Evolutionary conservation across 2,888 invertebrate genomes (phyloP).

Genomic region (Chrysolina americana): DNA sequence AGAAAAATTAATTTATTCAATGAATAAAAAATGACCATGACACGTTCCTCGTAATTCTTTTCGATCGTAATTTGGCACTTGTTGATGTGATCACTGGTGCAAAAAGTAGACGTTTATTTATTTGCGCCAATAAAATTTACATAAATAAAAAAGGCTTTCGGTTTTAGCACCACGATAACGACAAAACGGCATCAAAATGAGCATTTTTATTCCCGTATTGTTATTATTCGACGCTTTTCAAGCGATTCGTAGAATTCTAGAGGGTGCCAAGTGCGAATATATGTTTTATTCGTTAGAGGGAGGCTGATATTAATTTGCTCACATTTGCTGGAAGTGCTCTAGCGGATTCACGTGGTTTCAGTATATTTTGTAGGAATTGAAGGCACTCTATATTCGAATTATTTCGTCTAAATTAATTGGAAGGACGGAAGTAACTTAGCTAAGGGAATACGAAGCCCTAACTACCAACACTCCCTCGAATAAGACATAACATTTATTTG

Average conservation of each 20-base stretch:
- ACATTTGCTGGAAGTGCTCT: neutral
- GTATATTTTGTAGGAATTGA: neutral
- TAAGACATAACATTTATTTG: too few species aligned
- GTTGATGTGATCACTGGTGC: neutral
- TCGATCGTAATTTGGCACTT: neutral
- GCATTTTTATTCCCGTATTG: conserved; percentile 13
- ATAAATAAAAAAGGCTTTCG: conserved; percentile 2
- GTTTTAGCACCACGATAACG: neutral
- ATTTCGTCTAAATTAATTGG: neutral
- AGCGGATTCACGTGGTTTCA: neutral
- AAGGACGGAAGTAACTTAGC: neutral
- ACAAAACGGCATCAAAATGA: neutral
- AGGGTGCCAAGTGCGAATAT: conserved; percentile 9
- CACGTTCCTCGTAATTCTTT: neutral
- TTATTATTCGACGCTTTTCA: conserved; percentile 12
- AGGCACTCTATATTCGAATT: neutral
- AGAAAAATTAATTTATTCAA: too few species aligned
- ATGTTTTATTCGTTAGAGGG: neutral
- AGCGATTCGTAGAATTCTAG: neutral
- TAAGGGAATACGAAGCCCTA: too few species aligned
- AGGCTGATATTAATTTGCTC: neutral
- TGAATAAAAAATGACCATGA: too few species aligned
- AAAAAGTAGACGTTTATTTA: neutral
- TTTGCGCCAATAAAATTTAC: conserved; percentile 8
- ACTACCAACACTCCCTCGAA: too few species aligned